phyloP scores from a whole-genome alignment of 1,140 invertebrate species.

The Drosophila sulfurigaster region DNA sequence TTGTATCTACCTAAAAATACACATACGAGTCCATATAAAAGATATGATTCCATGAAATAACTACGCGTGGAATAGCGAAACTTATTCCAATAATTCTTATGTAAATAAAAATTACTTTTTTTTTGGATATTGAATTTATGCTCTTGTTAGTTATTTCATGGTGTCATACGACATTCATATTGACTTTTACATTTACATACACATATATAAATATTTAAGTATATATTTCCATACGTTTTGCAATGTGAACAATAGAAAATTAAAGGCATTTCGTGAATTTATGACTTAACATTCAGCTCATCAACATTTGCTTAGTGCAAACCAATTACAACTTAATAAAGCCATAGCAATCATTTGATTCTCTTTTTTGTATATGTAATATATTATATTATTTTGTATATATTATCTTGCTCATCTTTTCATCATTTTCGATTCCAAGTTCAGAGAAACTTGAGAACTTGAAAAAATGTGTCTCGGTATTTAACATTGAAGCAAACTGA shows the following conservation, averaged over 20 bases:
- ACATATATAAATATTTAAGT: constrained; percentile 15
- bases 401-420: background rate
- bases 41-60: constrained; percentile 25
- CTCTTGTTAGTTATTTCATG: constrained; percentile 17
- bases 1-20: constrained; percentile 55
- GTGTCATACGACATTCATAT: constrained; percentile 3
- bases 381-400: too few relatives aligned
- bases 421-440: background rate
- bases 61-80: background rate
- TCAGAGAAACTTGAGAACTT: background rate
- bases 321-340: constrained; percentile 55
- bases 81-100: background rate
- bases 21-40: background rate
- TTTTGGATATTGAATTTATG: background rate
- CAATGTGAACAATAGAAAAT: constrained; percentile 60
- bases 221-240: constrained; percentile 17
- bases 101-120: background rate
- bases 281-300: constrained; percentile 28
- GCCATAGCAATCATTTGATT: constrained; percentile 27
- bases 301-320: constrained; percentile 42
- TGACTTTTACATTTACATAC: constrained; percentile 1
- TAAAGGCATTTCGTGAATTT: constrained; percentile 81
- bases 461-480: background rate
- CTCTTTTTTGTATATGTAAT: too few relatives aligned
- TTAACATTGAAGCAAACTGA: constrained; percentile 17